Evolutionary conservation across 2,113 vertebrate species (phyloP).

Genomic region (Oryzias curvinotus): DNA sequence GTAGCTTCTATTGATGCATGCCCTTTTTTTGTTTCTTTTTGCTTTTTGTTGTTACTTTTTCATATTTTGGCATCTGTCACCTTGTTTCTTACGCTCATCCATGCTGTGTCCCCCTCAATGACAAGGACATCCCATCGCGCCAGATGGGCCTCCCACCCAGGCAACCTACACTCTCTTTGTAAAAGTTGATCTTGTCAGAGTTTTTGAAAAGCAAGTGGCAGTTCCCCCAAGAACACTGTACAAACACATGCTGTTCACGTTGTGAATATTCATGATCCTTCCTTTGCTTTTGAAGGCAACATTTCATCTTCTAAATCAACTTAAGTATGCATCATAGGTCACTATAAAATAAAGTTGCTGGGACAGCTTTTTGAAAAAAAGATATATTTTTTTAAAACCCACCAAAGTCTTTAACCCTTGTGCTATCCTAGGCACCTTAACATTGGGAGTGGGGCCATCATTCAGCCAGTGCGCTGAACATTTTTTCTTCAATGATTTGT

Average conservation of each 20-base stretch:
- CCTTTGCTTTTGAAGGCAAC: neutral
- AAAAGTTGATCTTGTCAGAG: slow-evolving; percentile 67
- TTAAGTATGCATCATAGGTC: neutral
- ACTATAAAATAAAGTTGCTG: no score
- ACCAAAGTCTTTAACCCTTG: no score
- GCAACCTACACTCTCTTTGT: slow-evolving; percentile 47
- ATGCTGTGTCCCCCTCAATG: slow-evolving; percentile 60
- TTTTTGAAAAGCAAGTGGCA: slow-evolving; percentile 55
- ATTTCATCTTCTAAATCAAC: neutral
- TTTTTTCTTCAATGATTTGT: no score
- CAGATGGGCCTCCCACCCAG: slow-evolving; percentile 74
- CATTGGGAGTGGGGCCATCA: no score
- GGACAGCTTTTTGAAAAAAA: no score
- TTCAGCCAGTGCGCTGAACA: no score
- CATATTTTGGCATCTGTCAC: slow-evolving; percentile 65
- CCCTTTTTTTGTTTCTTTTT: slow-evolving; percentile 39
- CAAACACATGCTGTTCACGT: slow-evolving; percentile 39
- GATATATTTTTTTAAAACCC: no score
- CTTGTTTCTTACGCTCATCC: slow-evolving; percentile 55
- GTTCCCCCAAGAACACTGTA: slow-evolving; percentile 17
- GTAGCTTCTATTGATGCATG: slow-evolving; percentile 44
- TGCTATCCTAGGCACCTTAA: no score
- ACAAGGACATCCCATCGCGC: slow-evolving; percentile 70
- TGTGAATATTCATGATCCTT: slow-evolving; percentile 31
- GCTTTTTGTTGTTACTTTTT: slow-evolving; percentile 10